Percentiles rank a stretch among this genome's conserved stretches.
Evolutionary conservation across 2,888 invertebrate genomes (phyloP).

Genomic region (Tridacna crocea): DNA sequence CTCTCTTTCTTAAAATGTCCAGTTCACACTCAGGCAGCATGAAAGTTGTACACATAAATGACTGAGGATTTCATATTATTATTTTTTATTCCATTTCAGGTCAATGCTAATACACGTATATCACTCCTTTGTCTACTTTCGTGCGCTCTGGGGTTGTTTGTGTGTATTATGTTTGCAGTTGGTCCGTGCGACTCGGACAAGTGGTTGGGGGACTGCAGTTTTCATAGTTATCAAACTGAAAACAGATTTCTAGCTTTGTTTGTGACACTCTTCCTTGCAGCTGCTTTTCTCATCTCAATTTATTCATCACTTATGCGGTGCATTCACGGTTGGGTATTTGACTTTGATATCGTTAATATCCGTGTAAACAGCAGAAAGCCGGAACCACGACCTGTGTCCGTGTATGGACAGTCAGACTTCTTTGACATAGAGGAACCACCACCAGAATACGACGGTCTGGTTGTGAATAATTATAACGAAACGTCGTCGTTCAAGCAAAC

Average conservation of each 20-base stretch:
- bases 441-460: constrained; percentile 24
- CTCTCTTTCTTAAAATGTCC: no score
- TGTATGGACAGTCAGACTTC: constrained; percentile 42
- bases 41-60: no score
- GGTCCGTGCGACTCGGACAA: constrained; percentile 55
- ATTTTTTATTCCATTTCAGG: constrained; percentile 48
- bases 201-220: constrained; percentile 56
- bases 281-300: constrained; percentile 32
- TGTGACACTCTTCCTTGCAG: constrained; percentile 46
- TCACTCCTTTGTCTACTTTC: constrained; percentile 45
- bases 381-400: constrained; percentile 34
- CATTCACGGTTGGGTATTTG: constrained; percentile 60
- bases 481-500: constrained; percentile 46
- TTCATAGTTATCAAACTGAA: constrained; percentile 35
- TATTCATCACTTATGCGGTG: constrained; percentile 56
- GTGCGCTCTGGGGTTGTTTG: constrained; percentile 49
- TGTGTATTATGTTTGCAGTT: constrained; percentile 53
- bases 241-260: constrained; percentile 48
- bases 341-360: constrained; percentile 44
- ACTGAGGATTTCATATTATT: no score
- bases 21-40: no score
- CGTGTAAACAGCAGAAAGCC: constrained; percentile 21
- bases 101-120: constrained; percentile 46
- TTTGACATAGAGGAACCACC: constrained; percentile 51
- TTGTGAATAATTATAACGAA: constrained; percentile 31